Conservation (phyloP, 2,888 invertebrate species). For the Corbicula japonica region DNA sequence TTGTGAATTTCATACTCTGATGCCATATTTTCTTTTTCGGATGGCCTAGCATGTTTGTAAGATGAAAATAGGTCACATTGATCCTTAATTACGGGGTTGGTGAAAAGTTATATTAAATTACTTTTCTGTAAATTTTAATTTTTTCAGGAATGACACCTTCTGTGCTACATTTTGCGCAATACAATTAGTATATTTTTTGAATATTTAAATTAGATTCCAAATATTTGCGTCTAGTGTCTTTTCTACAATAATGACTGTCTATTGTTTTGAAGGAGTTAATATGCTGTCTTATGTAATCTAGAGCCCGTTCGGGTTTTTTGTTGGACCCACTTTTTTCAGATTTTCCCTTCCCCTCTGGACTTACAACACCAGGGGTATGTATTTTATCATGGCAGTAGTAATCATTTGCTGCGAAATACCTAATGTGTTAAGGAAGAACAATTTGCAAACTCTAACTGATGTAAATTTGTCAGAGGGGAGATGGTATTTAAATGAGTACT, state of each 20-base stretch:
- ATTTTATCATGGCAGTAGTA: slow-evolving; percentile 16
- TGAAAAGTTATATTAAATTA: slow-evolving; percentile 61
- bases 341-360: neutral
- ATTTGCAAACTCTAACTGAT: slow-evolving; percentile 44
- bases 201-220: slow-evolving; percentile 37
- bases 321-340: slow-evolving; percentile 33
- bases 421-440: slow-evolving; percentile 39
- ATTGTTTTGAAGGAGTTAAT: slow-evolving; percentile 50
- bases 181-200: slow-evolving; percentile 51
- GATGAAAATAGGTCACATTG: slow-evolving; percentile 44
- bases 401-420: slow-evolving; percentile 31
- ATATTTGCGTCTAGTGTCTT: slow-evolving; percentile 42
- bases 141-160: slow-evolving; percentile 17
- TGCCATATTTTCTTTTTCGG: slow-evolving; percentile 14
- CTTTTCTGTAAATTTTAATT: slow-evolving; percentile 33
- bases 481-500: slow-evolving; percentile 12
- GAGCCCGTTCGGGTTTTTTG: slow-evolving; percentile 12
- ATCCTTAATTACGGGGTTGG: slow-evolving; percentile 54
- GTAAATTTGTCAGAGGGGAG: neutral
- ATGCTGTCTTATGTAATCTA: slow-evolving; percentile 16
- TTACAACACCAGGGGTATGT: neutral
- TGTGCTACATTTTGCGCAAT: slow-evolving; percentile 36
- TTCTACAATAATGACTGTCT: slow-evolving; percentile 53
- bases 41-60: slow-evolving; percentile 25
- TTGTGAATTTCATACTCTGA: slow-evolving; percentile 26